phyloP scores from a whole-genome alignment of 2,113 vertebrate genomes.

The Xyrauchen texanus region DNA sequence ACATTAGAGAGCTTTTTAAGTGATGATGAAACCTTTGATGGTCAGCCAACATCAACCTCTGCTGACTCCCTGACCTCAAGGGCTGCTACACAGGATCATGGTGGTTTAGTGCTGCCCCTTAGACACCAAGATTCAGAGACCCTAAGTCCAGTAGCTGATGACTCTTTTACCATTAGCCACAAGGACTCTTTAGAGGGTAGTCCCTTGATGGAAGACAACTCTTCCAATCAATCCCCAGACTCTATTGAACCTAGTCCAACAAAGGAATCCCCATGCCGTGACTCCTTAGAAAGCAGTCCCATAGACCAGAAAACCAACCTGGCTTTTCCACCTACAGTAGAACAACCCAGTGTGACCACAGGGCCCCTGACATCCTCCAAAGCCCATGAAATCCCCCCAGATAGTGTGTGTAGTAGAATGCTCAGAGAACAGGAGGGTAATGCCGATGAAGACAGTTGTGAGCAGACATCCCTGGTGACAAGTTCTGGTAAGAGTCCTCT shows the following conservation, averaged over 20 bases:
- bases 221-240: conserved; percentile 94
- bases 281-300: conserved; percentile 94
- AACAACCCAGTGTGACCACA: conserved; percentile 65
- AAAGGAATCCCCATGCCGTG: conserved; percentile 89
- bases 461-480: conserved; percentile 95
- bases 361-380: conserved; percentile 73
- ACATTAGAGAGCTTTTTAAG: conserved; percentile 75
- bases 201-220: conserved; percentile 92
- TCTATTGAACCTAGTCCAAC: conserved; percentile 97
- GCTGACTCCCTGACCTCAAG: conserved; percentile 60
- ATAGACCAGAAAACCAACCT: conserved; percentile 80
- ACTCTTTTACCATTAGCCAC: conserved; percentile 91
- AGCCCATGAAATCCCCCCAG: conserved; percentile 77
- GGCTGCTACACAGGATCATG: conserved; percentile 66
- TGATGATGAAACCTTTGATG: conserved; percentile 68
- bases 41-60: conserved; percentile 60
- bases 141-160: conserved; percentile 91
- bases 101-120: conserved; percentile 84
- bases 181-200: conserved; percentile 95
- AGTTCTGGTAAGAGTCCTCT: conserved; percentile 96
- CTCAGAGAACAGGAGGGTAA: conserved; percentile 89
- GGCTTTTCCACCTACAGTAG: conserved; percentile 69
- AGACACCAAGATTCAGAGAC: conserved; percentile 82
- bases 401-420: conserved; percentile 84
- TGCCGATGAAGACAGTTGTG: conserved; percentile 91